phyloP scores from a whole-genome alignment of 2,113 vertebrate genomes.

The Tinamus guttatus region DNA sequence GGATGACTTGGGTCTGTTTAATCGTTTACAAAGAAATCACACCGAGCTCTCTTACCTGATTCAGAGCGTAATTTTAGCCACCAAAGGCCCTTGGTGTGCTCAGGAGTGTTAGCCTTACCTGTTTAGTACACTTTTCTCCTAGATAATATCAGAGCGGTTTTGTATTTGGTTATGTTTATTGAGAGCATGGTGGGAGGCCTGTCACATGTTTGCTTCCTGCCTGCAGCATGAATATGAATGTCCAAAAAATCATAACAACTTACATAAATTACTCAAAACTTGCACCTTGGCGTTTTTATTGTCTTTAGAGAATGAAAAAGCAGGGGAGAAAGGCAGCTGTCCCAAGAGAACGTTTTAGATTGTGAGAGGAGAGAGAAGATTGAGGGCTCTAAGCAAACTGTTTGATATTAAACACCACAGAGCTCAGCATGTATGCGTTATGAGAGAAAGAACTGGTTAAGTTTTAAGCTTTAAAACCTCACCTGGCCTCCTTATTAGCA shows the following conservation, averaged over 20 bases:
- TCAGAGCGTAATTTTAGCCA: background rate
- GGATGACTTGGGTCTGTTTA: background rate
- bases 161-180: background rate
- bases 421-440: background rate
- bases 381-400: background rate
- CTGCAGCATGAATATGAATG: background rate
- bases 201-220: background rate
- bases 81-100: background rate
- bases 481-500: background rate
- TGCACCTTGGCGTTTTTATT: background rate
- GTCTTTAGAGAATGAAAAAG: background rate
- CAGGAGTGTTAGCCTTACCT: background rate
- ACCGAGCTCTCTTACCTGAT: background rate
- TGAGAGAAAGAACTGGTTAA: background rate
- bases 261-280: background rate
- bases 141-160: background rate
- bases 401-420: background rate
- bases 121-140: background rate
- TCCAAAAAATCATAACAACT: background rate
- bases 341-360: background rate
- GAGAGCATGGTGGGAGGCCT: background rate
- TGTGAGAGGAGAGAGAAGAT: background rate
- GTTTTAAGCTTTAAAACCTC: background rate
- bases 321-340: background rate
- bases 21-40: background rate